phyloP scores from a whole-genome alignment of 2,888 invertebrate genomes.

The Rapana venosa region DNA sequence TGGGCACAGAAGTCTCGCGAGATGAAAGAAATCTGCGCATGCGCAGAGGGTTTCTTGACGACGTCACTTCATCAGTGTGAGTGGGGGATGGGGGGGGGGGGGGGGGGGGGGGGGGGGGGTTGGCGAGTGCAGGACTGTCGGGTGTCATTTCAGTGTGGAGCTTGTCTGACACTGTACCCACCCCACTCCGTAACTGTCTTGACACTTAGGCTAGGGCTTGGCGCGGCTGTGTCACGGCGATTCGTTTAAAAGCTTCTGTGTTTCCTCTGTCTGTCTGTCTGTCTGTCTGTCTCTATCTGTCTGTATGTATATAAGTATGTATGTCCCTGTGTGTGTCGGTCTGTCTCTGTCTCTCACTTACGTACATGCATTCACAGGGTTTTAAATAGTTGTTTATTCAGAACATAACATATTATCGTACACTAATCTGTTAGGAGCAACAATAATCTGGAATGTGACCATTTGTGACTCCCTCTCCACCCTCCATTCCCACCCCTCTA shows the following conservation, averaged over 20 bases:
- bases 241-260: background rate
- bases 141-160: background rate
- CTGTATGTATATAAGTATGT: too few relatives aligned
- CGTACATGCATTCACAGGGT: background rate
- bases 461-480: too few relatives aligned
- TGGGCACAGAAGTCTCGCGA: background rate
- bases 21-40: slow-evolving; percentile 14
- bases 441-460: too few relatives aligned
- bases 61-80: slow-evolving; percentile 26
- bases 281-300: background rate
- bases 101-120: too few relatives aligned
- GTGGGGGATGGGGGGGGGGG: too few relatives aligned
- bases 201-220: background rate
- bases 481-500: too few relatives aligned
- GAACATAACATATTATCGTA: too few relatives aligned
- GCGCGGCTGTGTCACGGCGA: background rate
- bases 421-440: too few relatives aligned
- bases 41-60: slow-evolving; percentile 19
- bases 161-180: background rate
- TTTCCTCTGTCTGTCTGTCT: background rate
- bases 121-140: slow-evolving; percentile 19
- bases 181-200: background rate
- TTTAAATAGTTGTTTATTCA: too few relatives aligned
- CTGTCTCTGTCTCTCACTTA: background rate
- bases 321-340: background rate